Percentiles rank a stretch among this genome's conserved stretches.
phyloP scores from a whole-genome alignment of 1,140 invertebrate species.

The Heliconius hewitsoni region DNA sequence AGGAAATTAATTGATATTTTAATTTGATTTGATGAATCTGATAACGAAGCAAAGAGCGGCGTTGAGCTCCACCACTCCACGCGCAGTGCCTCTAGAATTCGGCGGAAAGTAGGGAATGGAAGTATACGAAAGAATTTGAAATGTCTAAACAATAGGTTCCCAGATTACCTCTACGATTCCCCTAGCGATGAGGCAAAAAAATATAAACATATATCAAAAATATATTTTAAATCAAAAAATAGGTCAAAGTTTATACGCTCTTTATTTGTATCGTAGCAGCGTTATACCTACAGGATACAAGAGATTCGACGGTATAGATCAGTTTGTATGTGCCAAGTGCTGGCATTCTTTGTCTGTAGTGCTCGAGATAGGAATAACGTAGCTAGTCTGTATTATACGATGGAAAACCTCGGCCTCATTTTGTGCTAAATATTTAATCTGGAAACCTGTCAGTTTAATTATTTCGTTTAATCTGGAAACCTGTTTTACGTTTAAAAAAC shows the following conservation, averaged over 20 bases:
- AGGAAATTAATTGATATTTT: too few relatives aligned
- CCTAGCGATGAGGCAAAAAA: too few relatives aligned
- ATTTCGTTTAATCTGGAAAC: background rate
- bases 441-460: background rate
- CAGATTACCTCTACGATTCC: too few relatives aligned
- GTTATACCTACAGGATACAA: conserved; percentile 1
- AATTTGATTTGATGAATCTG: too few relatives aligned
- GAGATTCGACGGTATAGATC: conserved; percentile 1
- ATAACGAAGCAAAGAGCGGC: too few relatives aligned
- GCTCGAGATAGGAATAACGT: background rate
- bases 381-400: conserved; percentile 2
- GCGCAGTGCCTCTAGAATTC: too few relatives aligned
- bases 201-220: background rate
- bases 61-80: too few relatives aligned
- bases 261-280: background rate
- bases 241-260: background rate
- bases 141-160: too few relatives aligned
- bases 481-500: background rate
- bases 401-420: background rate
- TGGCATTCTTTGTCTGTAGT: conserved; percentile 10
- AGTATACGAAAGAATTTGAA: too few relatives aligned
- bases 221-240: background rate
- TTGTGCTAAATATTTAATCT: background rate
- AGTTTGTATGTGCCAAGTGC: conserved; percentile 8
- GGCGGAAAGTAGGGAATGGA: too few relatives aligned